Conservation (phyloP, 2,113 vertebrate genomes). For the Rhea pennata region DNA sequence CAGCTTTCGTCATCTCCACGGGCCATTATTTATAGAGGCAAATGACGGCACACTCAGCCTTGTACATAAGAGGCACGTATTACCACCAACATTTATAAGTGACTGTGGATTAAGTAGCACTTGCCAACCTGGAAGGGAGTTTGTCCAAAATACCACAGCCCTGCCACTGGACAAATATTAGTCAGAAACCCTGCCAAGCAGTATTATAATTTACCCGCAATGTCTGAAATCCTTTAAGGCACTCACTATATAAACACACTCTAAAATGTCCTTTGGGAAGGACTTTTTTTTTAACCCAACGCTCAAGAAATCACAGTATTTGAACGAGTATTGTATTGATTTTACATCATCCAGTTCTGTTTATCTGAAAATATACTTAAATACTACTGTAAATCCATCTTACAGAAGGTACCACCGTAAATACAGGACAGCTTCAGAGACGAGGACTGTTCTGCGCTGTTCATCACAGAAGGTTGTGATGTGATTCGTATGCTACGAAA, state of each 20-base stretch:
- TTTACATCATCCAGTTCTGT: background rate
- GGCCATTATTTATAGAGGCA: background rate
- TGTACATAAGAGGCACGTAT: background rate
- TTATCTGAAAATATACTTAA: background rate
- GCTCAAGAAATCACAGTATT: background rate
- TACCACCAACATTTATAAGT: background rate
- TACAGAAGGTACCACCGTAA: background rate
- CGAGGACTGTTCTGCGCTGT: background rate
- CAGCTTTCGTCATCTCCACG: rapidly evolving
- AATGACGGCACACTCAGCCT: rapidly evolving
- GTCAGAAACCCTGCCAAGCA: background rate
- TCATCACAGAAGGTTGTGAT: background rate
- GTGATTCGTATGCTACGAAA: rapidly evolving
- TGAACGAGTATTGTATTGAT: rapidly evolving
- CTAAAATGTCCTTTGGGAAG: background rate
- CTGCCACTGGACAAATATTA: background rate
- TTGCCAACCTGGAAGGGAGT: background rate
- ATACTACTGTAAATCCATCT: background rate
- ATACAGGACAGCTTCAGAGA: background rate
- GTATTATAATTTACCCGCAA: background rate
- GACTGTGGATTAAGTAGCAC: background rate
- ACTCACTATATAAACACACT: background rate
- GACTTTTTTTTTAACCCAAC: background rate
- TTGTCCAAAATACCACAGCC: background rate
- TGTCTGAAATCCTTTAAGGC: background rate